Evolutionary conservation across 2,888 invertebrate genomes (phyloP).

Genomic region (Alsophila aescularia): DNA sequence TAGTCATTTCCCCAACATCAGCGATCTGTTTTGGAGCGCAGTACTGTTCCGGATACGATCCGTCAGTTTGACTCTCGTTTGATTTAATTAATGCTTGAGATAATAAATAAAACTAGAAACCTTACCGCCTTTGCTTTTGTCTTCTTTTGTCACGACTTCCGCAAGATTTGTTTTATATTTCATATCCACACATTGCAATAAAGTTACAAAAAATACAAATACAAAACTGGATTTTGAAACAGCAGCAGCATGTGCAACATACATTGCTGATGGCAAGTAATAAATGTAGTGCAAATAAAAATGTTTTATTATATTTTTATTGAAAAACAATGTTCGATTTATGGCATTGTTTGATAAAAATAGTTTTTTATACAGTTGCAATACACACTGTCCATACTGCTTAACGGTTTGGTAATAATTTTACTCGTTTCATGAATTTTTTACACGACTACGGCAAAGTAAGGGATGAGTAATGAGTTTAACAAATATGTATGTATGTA

Average conservation of each 20-base stretch:
- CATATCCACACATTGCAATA: slow-evolving; percentile 24
- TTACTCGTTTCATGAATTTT: too few relatives aligned
- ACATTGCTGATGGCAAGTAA: slow-evolving; percentile 38
- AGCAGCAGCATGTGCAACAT: slow-evolving; percentile 34
- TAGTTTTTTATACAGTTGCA: background rate
- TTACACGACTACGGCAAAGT: too few relatives aligned
- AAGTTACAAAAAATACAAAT: slow-evolving; percentile 24
- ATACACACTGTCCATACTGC: too few relatives aligned
- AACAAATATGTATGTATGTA: too few relatives aligned
- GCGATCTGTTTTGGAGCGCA: too few relatives aligned
- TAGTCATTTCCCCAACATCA: too few relatives aligned
- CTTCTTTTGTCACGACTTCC: background rate
- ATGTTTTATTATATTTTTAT: slow-evolving; percentile 45
- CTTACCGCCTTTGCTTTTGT: background rate
- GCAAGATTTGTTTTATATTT: slow-evolving; percentile 21
- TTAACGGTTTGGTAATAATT: too few relatives aligned
- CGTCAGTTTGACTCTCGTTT: too few relatives aligned
- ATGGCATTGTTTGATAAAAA: slow-evolving; percentile 17
- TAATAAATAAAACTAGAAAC: background rate
- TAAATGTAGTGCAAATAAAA: slow-evolving; percentile 47
- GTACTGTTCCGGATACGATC: too few relatives aligned
- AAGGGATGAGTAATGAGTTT: too few relatives aligned
- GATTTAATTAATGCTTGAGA: background rate
- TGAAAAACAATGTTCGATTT: slow-evolving; percentile 38
- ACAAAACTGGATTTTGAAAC: slow-evolving; percentile 34